Evolutionary conservation across 2,888 invertebrate species (phyloP), one percentile per base, ranked within the genome.

Genomic region (Drosophila robusta): DNA sequence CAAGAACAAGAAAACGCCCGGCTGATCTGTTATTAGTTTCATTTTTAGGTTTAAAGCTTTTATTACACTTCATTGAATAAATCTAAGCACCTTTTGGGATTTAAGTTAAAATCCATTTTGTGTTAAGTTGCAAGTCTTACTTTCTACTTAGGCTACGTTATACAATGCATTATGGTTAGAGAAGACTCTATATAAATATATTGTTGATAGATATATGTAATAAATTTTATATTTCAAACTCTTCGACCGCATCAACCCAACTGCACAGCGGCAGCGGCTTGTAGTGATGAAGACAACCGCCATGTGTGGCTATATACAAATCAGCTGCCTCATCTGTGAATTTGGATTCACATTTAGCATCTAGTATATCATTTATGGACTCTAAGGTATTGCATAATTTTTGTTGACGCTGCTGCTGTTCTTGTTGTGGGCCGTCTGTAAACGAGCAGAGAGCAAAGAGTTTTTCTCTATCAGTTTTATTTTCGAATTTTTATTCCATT

Each of bases 291-390:
- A 77, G 75, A 71, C 78, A 85, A 73, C 90, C 90, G 76, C 90
- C 90, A 76, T 90, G 90, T 69, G 87, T 84, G 80, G 83, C 78
- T 58, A 86, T 80, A 81, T 79, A 90, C 77, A 90, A 80, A 58
- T 81, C 78, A 58, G 87, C 87, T 69, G 77, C 66, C 56, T 78
- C 86, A 73, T 72, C 76, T 60, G 54, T 69, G 54, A 65, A 34
- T 50, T 70, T 55, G 41, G 75, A 51, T 66, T 69, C 64, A 63
- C 67, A 42, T 70, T 73, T 60, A 54, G 60, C 80, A 65, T 78
- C 71, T 56, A 61, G 67, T 67, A 36, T 75, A 68, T 67, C 38
- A 61, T 71, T 67, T 57, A 68, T 46, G 49, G 75, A 60, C 64
- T 72, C 52, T 71, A 65, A 41, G 55, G 47, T 42, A 57, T 69